Percentiles rank a stretch among this genome's conserved stretches.
Evolutionary conservation across 2,797 vertebrate genomes (phyloP).

Genomic region (Rhadinocentrus ornatus): DNA sequence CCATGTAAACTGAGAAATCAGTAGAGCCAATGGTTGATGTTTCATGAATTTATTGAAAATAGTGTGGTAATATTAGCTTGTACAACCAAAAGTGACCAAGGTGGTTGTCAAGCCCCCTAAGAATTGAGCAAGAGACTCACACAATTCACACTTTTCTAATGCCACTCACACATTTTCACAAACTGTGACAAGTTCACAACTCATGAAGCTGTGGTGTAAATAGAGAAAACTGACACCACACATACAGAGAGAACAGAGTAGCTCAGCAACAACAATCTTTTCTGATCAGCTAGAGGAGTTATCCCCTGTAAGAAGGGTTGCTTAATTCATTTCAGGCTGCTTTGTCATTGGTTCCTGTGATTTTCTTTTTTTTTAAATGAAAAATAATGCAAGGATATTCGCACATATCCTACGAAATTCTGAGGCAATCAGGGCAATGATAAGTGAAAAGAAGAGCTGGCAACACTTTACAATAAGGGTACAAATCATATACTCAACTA

Average conservation of each 20-base stretch:
- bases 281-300: neutral
- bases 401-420: neutral
- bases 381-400: neutral
- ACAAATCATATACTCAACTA: too few relatives aligned
- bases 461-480: too few relatives aligned
- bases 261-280: neutral
- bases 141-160: neutral
- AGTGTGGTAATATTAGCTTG: neutral
- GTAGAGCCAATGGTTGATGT: neutral
- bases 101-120: neutral
- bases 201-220: neutral
- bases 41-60: neutral
- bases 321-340: neutral
- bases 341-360: neutral
- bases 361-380: neutral
- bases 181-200: neutral
- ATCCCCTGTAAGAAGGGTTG: neutral
- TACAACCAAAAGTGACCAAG: neutral
- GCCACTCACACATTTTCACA: neutral
- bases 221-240: neutral
- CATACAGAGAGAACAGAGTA: neutral
- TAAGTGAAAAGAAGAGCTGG: neutral
- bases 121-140: neutral
- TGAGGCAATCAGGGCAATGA: neutral
- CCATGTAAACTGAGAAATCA: neutral